Evolutionary conservation across 2,797 vertebrate genomes (phyloP).

Genomic region (Morus bassanus): DNA sequence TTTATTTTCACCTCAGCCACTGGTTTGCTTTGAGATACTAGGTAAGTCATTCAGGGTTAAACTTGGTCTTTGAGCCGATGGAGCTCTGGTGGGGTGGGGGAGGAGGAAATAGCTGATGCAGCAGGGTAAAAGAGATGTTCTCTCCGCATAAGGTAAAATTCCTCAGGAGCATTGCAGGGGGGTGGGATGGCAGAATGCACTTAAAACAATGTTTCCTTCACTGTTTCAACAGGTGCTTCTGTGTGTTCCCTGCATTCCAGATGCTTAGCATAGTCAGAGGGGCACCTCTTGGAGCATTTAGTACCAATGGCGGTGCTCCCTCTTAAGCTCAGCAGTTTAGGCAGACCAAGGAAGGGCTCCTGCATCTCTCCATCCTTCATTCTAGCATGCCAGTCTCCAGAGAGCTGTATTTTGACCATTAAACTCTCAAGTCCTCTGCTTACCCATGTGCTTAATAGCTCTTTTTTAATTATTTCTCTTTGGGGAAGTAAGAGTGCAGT

Average conservation of each 20-base stretch:
- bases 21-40: background rate
- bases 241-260: background rate
- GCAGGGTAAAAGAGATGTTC: background rate
- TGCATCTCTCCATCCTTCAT: background rate
- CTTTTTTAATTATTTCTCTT: background rate
- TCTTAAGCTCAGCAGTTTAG: background rate
- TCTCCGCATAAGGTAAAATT: background rate
- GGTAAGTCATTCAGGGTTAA: constrained; percentile 31
- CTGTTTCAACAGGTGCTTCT: constrained; percentile 15
- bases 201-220: background rate
- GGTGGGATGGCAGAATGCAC: background rate
- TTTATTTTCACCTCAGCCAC: background rate
- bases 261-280: background rate
- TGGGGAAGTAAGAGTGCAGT: background rate
- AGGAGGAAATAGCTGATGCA: background rate
- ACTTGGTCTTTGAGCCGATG: background rate
- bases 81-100: background rate
- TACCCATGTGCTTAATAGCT: background rate
- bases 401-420: background rate
- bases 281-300: background rate
- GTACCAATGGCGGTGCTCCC: background rate
- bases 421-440: background rate
- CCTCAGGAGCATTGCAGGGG: background rate
- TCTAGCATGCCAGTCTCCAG: background rate
- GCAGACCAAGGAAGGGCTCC: background rate